These are phyloP conservation scores for Zaprionus vittiger DNA, from an alignment of 1,140 invertebrate species.

Conservation along the genomic window DNA sequence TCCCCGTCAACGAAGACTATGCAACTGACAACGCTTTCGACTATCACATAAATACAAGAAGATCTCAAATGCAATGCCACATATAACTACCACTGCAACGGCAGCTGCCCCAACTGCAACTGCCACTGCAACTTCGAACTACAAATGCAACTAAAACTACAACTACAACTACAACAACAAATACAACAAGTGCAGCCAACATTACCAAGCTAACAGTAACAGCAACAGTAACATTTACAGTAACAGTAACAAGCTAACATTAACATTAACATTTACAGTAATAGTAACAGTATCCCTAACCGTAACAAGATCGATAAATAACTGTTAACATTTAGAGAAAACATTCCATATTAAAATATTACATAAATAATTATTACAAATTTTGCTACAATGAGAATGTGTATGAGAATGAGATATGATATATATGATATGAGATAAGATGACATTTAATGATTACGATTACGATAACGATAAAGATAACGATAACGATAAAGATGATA, in stretches of 20 bases:
- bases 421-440: conserved; percentile 13
- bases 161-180: background rate
- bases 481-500: conserved; percentile 21
- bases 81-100: conserved; percentile 6
- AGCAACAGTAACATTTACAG: background rate
- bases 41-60: conserved; percentile 68
- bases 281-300: background rate
- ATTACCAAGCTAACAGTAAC: background rate
- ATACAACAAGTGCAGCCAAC: background rate
- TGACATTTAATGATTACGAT: conserved; percentile 16
- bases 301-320: background rate
- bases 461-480: conserved; percentile 20
- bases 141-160: background rate
- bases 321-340: conserved; percentile 10
- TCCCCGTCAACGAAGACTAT: conserved; percentile 81
- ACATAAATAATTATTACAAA: conserved; percentile 43
- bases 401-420: conserved; percentile 23
- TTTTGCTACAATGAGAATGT: conserved; percentile 50
- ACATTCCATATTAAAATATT: conserved; percentile 36
- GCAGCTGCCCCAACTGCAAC: background rate
- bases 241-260: conserved; percentile 1
- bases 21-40: conserved; percentile 82
- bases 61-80: conserved; percentile 7
- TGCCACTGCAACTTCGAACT: background rate
- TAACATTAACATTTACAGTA: background rate